A percentile compares a stretch with the other conserved stretches of the same genome.
These are phyloP conservation scores for Cygnus buccinator DNA, from an alignment of 2,113 vertebrate genomes.

Conservation along the genomic window DNA sequence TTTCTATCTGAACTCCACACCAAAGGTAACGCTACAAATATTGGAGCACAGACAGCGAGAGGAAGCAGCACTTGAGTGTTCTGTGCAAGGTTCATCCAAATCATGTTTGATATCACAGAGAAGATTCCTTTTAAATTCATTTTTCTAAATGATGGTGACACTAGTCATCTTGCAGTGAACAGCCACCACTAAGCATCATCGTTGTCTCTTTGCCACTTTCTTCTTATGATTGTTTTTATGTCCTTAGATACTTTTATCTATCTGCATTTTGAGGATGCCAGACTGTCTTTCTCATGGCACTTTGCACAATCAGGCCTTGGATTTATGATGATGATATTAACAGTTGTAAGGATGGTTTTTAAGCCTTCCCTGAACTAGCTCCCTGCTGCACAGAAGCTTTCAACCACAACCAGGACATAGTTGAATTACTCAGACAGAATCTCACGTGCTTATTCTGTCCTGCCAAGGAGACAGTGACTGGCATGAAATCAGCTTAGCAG, in stretches of 20 bases:
- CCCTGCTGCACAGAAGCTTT: background rate
- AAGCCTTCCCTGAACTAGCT: background rate
- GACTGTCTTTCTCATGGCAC: background rate
- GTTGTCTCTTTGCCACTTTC: background rate
- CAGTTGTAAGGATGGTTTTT: conserved; percentile 2
- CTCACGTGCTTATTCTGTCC: background rate
- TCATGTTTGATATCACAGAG: background rate
- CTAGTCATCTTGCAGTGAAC: background rate
- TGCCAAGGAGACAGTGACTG: background rate
- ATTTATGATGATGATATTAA: conserved; percentile 24
- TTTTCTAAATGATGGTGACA: background rate
- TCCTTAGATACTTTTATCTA: background rate
- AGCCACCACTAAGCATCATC: background rate
- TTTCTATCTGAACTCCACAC: background rate
- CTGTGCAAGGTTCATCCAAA: background rate
- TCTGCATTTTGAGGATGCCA: background rate
- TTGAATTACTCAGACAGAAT: background rate
- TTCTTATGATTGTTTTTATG: background rate
- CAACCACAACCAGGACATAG: background rate
- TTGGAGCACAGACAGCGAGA: background rate
- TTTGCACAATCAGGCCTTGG: background rate
- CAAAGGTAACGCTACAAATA: background rate
- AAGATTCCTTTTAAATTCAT: background rate
- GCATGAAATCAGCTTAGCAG: conserved; percentile 21
- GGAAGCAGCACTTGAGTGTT: background rate